Conservation (phyloP, 2,113 vertebrate genomes). For the Chionodraco myersi region DNA sequence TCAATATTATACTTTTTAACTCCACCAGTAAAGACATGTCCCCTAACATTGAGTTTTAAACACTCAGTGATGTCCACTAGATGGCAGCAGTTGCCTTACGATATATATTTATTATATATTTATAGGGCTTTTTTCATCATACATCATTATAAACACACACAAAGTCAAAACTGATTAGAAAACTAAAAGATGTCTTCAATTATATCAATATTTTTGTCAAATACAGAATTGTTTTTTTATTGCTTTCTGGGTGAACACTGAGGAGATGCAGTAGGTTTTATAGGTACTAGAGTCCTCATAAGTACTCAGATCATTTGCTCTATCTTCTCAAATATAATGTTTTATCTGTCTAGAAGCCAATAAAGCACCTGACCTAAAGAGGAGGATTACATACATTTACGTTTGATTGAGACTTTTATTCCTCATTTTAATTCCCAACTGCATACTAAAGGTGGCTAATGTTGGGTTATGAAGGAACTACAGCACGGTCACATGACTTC, state of each 20-base stretch:
- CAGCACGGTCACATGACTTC: no score
- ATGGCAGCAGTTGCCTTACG: slow-evolving; percentile 51
- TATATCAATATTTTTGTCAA: no score
- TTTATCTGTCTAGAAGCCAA: background rate
- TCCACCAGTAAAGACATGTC: background rate
- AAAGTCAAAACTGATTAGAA: no score
- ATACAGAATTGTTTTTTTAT: no score
- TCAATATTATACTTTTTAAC: background rate
- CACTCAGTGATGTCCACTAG: slow-evolving; percentile 61
- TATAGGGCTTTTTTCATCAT: no score
- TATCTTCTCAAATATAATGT: background rate
- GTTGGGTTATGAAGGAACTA: no score
- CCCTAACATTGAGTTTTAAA: background rate
- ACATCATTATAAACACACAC: no score
- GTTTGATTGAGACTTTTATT: background rate
- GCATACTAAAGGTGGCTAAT: no score
- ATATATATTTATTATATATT: background rate
- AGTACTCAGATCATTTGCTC: background rate
- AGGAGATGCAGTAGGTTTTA: background rate
- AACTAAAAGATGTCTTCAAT: no score
- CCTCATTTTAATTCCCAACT: no score
- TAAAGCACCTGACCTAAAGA: background rate
- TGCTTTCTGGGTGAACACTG: no score
- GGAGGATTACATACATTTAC: background rate
- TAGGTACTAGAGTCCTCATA: background rate